These are phyloP conservation scores for Cheilosia variabilis DNA, from an alignment of 2,888 invertebrate species.

Conservation along the genomic window DNA sequence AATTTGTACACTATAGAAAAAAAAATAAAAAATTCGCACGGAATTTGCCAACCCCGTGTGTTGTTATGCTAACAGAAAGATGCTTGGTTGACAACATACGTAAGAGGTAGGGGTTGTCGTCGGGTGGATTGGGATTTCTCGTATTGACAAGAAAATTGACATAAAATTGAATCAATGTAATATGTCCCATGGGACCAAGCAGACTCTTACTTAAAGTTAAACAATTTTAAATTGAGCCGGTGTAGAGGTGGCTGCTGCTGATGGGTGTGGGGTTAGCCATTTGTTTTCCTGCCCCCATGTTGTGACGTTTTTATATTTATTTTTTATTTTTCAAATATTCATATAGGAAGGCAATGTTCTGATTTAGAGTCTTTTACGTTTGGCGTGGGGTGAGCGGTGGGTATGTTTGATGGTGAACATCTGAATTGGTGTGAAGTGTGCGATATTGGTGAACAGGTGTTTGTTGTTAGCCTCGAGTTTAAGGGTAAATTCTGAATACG, in stretches of 20 bases:
- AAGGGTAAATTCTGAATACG: background rate
- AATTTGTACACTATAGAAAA: slow-evolving; percentile 60
- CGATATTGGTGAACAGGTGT: slow-evolving; percentile 57
- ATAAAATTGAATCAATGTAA: slow-evolving; percentile 84
- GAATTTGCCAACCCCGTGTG: slow-evolving; percentile 39
- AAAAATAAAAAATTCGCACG: slow-evolving; percentile 27
- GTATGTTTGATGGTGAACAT: background rate
- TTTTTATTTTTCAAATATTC: slow-evolving; percentile 18
- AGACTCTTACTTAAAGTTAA: slow-evolving; percentile 61
- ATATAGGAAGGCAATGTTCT: slow-evolving; percentile 27
- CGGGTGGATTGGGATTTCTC: slow-evolving; percentile 76
- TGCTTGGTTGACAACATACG: slow-evolving; percentile 62
- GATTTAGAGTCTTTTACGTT: slow-evolving; percentile 43
- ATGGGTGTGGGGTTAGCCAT: slow-evolving; percentile 3
- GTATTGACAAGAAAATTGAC: slow-evolving; percentile 84
- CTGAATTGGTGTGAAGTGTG: background rate
- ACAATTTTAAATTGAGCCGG: slow-evolving; percentile 71
- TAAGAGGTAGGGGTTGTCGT: slow-evolving; percentile 18
- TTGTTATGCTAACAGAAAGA: slow-evolving; percentile 69
- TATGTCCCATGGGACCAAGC: slow-evolving; percentile 81
- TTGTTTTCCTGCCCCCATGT: slow-evolving; percentile 15
- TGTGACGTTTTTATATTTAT: slow-evolving; percentile 8
- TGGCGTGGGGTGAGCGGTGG: background rate
- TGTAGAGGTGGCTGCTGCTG: slow-evolving; percentile 27
- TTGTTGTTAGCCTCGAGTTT: slow-evolving; percentile 8